Percentiles rank a stretch among this genome's conserved stretches.
phyloP scores from a whole-genome alignment of 53 echinoderm and acorn worm species.

The Glandiceps talaboti region DNA sequence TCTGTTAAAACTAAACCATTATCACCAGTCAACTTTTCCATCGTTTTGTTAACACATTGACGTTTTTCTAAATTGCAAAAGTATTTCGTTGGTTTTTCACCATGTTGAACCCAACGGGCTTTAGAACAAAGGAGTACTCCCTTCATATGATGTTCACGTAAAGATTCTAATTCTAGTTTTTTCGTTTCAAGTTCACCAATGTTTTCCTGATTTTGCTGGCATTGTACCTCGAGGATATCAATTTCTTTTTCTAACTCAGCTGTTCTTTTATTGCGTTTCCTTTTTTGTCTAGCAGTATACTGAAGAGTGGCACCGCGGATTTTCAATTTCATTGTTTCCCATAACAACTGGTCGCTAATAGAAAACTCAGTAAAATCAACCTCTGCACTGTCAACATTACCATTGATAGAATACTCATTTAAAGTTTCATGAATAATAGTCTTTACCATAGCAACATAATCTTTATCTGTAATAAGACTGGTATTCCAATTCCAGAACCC shows the following conservation, averaged over 20 bases:
- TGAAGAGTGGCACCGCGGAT: conserved; percentile 13
- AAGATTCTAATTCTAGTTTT: not conserved
- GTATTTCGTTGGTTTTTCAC: conserved; percentile 8
- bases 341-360: conserved; percentile 16
- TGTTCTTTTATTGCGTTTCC: not conserved
- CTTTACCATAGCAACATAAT: not conserved
- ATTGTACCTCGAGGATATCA: not conserved
- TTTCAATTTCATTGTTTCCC: not conserved
- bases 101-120: conserved; percentile 10
- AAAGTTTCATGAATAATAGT: not conserved
- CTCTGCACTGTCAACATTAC: not conserved
- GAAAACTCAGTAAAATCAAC: not conserved
- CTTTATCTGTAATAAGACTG: too few species aligned
- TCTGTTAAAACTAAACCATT: not conserved
- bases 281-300: conserved; percentile 3
- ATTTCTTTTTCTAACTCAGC: not conserved
- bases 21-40: not conserved
- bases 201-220: not conserved
- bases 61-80: conserved; percentile 1
- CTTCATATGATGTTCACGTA: not conserved
- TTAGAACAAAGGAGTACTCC: conserved; percentile 4
- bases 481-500: conserved; percentile 21
- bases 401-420: not conserved
- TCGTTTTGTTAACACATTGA: not conserved
- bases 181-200: not conserved